Percentiles rank a stretch among this genome's conserved stretches.
These are phyloP conservation scores for Oostethus manadensis DNA, from an alignment of 2,113 vertebrate genomes.

Conservation along the genomic window DNA sequence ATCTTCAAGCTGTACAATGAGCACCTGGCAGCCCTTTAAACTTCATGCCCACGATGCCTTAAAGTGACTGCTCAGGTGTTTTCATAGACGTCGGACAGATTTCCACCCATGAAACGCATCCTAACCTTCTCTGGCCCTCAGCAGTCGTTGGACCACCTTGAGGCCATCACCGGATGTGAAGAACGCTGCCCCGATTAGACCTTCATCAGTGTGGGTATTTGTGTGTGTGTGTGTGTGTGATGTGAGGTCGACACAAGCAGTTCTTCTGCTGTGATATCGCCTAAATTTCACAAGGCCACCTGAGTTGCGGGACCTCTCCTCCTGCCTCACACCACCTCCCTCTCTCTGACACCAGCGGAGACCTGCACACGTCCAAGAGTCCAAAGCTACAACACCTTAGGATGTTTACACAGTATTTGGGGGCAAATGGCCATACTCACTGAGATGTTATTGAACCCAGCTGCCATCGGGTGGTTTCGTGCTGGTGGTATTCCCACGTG, in stretches of 20 bases:
- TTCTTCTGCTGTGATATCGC: constrained; percentile 65
- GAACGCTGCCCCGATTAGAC: constrained; percentile 1
- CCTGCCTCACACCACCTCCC: constrained; percentile 26
- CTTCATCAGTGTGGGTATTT: constrained; percentile 10
- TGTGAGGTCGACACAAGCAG: constrained; percentile 58
- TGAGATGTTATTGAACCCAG: constrained; percentile 46
- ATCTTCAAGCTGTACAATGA: neutral
- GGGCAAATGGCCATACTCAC: constrained; percentile 28
- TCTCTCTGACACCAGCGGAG: constrained; percentile 13
- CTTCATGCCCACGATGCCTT: neutral
- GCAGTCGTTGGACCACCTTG: neutral
- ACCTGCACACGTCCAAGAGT: constrained; percentile 35
- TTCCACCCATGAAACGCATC: neutral
- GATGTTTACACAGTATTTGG: neutral
- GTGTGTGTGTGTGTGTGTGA: constrained; percentile 20
- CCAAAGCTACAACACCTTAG: neutral
- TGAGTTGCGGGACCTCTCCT: constrained; percentile 2
- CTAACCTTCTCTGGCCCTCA: constrained; percentile 6
- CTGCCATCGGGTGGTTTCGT: constrained; percentile 41
- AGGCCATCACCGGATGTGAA: constrained; percentile 3
- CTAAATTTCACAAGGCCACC: constrained; percentile 31
- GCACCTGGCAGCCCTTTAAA: neutral
- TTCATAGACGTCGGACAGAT: neutral
- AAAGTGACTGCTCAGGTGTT: neutral
- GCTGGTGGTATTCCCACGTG: neutral